Evolutionary conservation across 1,140 invertebrate species (phyloP), one percentile per base, ranked within the genome.

Genomic region (Hycleus cichorii): DNA sequence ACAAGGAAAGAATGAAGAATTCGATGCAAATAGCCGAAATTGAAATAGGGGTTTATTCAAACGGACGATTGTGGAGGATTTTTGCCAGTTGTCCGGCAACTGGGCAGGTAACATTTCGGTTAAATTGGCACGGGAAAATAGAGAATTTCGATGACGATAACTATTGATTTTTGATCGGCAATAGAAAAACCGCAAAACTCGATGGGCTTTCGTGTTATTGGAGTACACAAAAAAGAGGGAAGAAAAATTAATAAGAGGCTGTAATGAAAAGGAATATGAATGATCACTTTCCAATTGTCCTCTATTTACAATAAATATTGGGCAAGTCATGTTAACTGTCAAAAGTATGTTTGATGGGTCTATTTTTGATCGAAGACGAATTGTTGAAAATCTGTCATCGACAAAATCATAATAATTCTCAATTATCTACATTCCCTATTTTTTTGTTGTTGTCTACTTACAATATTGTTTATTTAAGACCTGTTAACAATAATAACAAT

Each of bases 11-110:
- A 32, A 32, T 7, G 38, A 49, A 43, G 59, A 51, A 59, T 60
- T 55, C 12, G 56, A 53, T 64, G 59, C 52, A 61, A 58, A 59
- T 56, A 58, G 11, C 11, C 6, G 45, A 26, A 32, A 52, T 52
- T 52, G 49, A 58, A 44, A 49, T 58, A 49, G 57, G 26, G 32
- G 32, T 32, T 32, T n/a, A 27, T 26, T 26, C 18, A 10, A 25
- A 38, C 27, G 43, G 27, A 53, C 2, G 18, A 32, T 32, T 32
- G 32, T 32, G 32, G 32, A 32, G 32, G 32, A 32, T 32, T 32
- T 32, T 4, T 32, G 32, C 32, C 32, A 32, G 32, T 32, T 32
- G 32, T 7, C 32, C 32, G 32, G 32, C 32, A 32, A 32, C 32
- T 32, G 32, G 32, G 32, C 32, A 32, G 32, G 32, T 32, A 32